Evolutionary conservation across 1,140 invertebrate genomes (phyloP), one percentile per base, ranked within the genome.

Genomic region (Trichomalopsis sarcophagae): DNA sequence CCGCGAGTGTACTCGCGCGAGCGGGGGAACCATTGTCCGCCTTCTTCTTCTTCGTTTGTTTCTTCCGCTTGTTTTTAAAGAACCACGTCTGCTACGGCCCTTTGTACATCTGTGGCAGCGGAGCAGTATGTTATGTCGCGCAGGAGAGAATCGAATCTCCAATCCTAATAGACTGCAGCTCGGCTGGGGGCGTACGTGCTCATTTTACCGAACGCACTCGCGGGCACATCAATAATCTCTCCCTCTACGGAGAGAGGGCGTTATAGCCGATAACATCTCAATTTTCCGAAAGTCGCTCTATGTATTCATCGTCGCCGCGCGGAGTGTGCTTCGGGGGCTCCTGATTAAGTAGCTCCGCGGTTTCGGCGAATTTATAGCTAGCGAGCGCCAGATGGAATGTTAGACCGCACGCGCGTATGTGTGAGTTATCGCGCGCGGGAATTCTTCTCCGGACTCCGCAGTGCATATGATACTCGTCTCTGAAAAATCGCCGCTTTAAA

Each of bases 111-210:
- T 30, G 11, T 44, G 36, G 66, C 50, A n/a, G 73, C 30, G 73
- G 73, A n/a, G 33, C 27, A 14, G 73, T 27, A 66, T 33, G 55
- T 82, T 62, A 82, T 36, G 33, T 36, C 27, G 33, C 33, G 33
- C 3, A 36, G 33, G 6, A 30, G 50, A 30, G 76, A 82, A 86
- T 86, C 80, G 84, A 86, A 82, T 86, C 66, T 82, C 68, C 75
- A 79, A 81, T 86, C 50, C 68, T 86, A 79, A 86, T 86, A 80
- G 68, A 82, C 66, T 77, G 85, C 81, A 50, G 7, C 0, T 1
- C 44, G 33, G 17, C 17, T 55, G 3, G 1, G 33, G 33, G 33
- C 2, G 80, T 40, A 86, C 85, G 85, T 86, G 85, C 68, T 77
- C 79, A 27, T 73, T 86, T 86, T 86, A 83, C 81, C 47, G 80